These are phyloP conservation scores for Odontothrips loti DNA, from an alignment of 2,888 invertebrate species.

Conservation along the genomic window DNA sequence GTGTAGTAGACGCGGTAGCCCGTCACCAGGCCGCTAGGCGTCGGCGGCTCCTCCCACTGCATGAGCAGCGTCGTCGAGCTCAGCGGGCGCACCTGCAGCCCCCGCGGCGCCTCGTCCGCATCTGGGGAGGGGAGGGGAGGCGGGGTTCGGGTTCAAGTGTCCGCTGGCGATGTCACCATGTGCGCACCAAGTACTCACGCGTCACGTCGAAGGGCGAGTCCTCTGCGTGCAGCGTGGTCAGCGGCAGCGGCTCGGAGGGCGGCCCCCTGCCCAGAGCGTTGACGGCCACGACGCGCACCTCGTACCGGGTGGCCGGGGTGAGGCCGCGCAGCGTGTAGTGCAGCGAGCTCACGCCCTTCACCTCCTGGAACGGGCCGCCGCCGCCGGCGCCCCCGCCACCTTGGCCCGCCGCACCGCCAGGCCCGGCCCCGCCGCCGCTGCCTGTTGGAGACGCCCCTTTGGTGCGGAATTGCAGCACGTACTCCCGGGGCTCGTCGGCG, in stretches of 20 bases:
- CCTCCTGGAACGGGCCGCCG: neutral
- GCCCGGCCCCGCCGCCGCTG: neutral
- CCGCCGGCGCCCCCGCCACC: neutral
- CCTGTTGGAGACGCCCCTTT: neutral
- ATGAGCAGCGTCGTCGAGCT: conserved; percentile 16
- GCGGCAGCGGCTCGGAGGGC: neutral
- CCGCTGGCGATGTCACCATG: neutral
- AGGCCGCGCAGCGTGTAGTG: conserved; percentile 12
- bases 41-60: conserved; percentile 10
- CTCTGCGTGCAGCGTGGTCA: conserved; percentile 16
- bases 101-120: neutral
- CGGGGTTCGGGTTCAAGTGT: neutral
- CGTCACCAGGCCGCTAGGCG: neutral
- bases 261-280: conserved; percentile 6
- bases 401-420: neutral
- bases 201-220: conserved; percentile 6
- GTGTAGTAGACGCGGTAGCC: conserved; percentile 8
- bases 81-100: conserved; percentile 12
- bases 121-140: neutral
- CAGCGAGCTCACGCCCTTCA: conserved; percentile 15
- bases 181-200: neutral
- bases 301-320: neutral
- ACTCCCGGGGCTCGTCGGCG: neutral
- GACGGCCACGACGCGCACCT: conserved; percentile 12
- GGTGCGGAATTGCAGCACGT: conserved; percentile 4